These are phyloP conservation scores for Gnatocerus cornutus DNA, from an alignment of 2,888 invertebrate genomes.

Conservation along the genomic window DNA sequence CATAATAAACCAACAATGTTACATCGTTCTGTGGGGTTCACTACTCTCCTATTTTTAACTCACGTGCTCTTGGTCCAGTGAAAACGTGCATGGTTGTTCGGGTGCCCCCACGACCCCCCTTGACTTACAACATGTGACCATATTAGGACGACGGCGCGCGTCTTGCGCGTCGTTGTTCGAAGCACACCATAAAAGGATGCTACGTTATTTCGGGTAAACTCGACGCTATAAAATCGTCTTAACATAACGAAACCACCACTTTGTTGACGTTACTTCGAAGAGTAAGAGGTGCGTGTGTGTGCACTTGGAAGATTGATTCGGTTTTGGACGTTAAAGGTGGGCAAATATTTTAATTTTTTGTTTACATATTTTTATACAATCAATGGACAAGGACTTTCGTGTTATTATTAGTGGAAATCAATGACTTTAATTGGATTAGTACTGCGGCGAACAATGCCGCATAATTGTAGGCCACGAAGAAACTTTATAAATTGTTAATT, in stretches of 20 bases:
- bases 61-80: conserved; percentile 15
- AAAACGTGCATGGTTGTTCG: conserved; percentile 18
- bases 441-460: no score
- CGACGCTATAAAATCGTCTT: conserved; percentile 56
- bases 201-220: conserved; percentile 64
- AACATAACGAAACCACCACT: conserved; percentile 26
- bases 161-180: conserved; percentile 66
- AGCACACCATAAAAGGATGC: conserved; percentile 68
- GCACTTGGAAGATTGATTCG: background rate
- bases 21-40: conserved; percentile 22
- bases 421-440: conserved; percentile 10
- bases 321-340: background rate
- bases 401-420: background rate
- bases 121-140: conserved; percentile 55
- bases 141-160: conserved; percentile 67
- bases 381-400: background rate
- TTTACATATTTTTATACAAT: no score
- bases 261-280: conserved; percentile 3
- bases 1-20: background rate
- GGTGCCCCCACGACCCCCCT: conserved; percentile 18
- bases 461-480: no score
- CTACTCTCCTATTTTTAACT: conserved; percentile 40
- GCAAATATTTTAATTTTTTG: background rate
- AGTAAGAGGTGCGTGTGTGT: conserved; percentile 6
- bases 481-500: no score